A percentile compares a stretch with the other conserved stretches of the same genome.
These are phyloP conservation scores for Willisornis vidua DNA, from an alignment of 2,113 vertebrate genomes.

Conservation along the genomic window DNA sequence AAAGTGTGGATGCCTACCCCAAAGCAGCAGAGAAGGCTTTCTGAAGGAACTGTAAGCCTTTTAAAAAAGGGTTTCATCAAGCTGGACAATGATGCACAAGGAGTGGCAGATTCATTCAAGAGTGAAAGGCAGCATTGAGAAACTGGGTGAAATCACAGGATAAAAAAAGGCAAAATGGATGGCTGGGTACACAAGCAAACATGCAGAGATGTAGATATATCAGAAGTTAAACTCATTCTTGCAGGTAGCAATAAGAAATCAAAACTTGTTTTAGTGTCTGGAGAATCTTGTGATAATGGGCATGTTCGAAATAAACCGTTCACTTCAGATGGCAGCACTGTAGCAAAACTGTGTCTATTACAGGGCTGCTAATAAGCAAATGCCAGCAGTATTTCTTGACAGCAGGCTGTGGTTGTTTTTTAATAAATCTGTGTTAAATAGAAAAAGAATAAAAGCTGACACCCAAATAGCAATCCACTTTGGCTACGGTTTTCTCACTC, in stretches of 20 bases:
- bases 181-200: neutral
- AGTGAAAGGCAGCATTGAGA: neutral
- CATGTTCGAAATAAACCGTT: neutral
- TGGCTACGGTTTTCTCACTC: neutral
- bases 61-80: neutral
- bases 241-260: neutral
- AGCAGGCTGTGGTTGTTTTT: conserved; percentile 8
- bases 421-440: conserved; percentile 27
- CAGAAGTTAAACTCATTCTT: neutral
- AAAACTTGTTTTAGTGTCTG: neutral
- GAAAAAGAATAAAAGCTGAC: conserved; percentile 12
- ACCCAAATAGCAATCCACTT: conserved; percentile 8
- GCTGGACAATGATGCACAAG: neutral
- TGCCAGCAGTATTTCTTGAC: conserved; percentile 6
- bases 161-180: neutral
- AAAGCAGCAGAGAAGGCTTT: neutral
- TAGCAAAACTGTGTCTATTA: neutral
- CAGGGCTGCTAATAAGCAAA: conserved; percentile 6
- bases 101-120: neutral
- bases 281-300: neutral
- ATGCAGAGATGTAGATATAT: neutral
- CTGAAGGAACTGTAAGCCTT: neutral
- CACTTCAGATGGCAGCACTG: neutral
- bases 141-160: neutral
- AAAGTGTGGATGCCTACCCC: neutral